Base-by-base conservation (phyloP, 2,113 vertebrate genomes). In the Ophiodon elongatus region DNA sequence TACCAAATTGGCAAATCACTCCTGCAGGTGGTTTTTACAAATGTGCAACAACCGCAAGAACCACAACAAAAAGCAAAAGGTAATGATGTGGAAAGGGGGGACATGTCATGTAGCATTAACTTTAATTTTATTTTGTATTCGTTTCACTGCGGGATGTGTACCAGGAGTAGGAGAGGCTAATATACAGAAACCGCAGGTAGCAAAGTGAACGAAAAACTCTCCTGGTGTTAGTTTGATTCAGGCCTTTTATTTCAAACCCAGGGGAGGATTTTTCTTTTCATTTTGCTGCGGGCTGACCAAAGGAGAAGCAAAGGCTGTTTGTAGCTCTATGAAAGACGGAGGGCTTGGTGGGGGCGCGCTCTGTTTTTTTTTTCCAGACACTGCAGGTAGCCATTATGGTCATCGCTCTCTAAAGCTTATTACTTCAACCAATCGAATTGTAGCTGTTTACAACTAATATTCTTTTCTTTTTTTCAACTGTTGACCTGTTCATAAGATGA, bases 201-300 rank as follows among this genome's bases (percentile, higher is more conserved):
- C 96, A 94, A 96, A 96, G 96, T 96, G 96, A 77, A 68, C 33
- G 76, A 86, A 88, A 96, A 97, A 93, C 84, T 90, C 95, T 95
- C 94, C 93, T 92, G 94, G 96, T 91, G 95, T 92, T 90, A 95
- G 94, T 95, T 95, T 96, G 95, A 97, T 96, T 96, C 94, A 94
- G 96, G 96, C 96, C 96, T 95, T 95, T 96, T 96, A 95, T 97
- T 96, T 94, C 93, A 95, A 96, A 96, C 96, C 94, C 95, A 94
- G 31, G 85, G 96, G 95, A 96, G 95, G 91, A 94, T 95, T 96
- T 95, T 84, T 85, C 94, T 95, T 94, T 97, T 96, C 92, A 81
- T 85, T 88, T 87, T 35, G 62, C 79, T 69, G 84, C 85, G 86
- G 83, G 85, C 66, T 86, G 89, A 85, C 86, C 83, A 87, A 85